A percentile compares a stretch with the other conserved stretches of the same genome.
Conservation (phyloP, 2,113 vertebrate genomes). For the Dissostichus mawsoni region DNA sequence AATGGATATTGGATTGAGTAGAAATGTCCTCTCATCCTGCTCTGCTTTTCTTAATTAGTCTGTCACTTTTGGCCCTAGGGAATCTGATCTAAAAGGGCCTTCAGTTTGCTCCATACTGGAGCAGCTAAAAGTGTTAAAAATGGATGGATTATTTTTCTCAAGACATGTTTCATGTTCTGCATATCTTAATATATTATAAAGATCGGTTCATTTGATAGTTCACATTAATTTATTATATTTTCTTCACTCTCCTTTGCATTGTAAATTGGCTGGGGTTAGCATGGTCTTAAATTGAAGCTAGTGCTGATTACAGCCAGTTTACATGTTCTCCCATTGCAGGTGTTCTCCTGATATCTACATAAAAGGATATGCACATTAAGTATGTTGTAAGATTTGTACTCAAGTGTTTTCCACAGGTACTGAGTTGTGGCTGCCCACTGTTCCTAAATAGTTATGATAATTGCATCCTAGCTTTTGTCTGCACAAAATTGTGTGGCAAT, state of each 20-base stretch:
- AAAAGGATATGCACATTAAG: no score
- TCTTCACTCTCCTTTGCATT: background rate
- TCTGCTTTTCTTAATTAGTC: slow-evolving; percentile 14
- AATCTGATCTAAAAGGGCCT: slow-evolving; percentile 6
- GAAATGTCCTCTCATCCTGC: slow-evolving; percentile 31
- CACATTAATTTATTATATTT: background rate
- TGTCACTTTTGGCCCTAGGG: background rate
- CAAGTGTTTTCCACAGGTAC: no score
- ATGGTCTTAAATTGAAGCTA: background rate
- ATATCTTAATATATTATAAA: background rate
- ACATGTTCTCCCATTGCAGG: background rate
- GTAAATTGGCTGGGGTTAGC: background rate
- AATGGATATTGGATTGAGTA: slow-evolving; percentile 37
- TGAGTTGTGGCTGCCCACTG: no score
- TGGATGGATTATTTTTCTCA: background rate
- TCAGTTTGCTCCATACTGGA: slow-evolving; percentile 11
- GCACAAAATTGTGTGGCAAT: background rate
- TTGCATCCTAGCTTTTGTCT: background rate
- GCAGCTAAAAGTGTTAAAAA: background rate
- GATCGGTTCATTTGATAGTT: background rate
- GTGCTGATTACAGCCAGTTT: background rate
- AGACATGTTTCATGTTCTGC: slow-evolving; percentile 1
- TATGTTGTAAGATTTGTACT: no score
- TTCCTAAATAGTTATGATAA: no score
- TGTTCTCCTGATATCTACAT: background rate